Evolutionary conservation across 2,113 vertebrate genomes (phyloP).

Genomic region (Mastomys natalensis): DNA sequence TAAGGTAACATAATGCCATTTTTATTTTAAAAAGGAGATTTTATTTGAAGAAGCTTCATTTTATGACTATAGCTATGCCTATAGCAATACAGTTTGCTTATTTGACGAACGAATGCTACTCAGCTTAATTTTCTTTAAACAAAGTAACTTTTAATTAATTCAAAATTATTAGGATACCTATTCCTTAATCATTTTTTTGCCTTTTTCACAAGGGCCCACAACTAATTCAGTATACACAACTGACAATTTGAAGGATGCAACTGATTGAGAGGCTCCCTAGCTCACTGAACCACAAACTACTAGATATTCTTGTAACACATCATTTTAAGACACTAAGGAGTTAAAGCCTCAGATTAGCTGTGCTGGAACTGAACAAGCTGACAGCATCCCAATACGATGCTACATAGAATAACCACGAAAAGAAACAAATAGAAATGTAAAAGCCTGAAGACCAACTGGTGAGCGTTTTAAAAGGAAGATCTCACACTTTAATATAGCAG

Average conservation of each 20-base stretch:
- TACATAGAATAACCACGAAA: conserved; percentile 80
- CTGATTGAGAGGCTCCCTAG: conserved; percentile 81
- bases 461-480: conserved; percentile 84
- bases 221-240: conserved; percentile 84
- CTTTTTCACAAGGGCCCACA: conserved; percentile 84
- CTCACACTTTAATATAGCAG: conserved; percentile 83
- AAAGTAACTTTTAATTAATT: conserved; percentile 66
- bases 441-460: conserved; percentile 85
- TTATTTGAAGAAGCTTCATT: conserved; percentile 60
- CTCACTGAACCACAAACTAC: conserved; percentile 83
- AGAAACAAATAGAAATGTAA: conserved; percentile 81
- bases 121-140: conserved; percentile 16
- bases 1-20: conserved; percentile 13
- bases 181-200: conserved; percentile 82
- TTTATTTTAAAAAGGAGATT: conserved; percentile 28
- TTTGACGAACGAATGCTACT: conserved; percentile 38
- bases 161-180: conserved; percentile 65
- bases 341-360: conserved; percentile 83
- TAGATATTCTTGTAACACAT: conserved; percentile 82
- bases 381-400: conserved; percentile 80
- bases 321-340: conserved; percentile 85
- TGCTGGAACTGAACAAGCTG: conserved; percentile 79
- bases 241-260: conserved; percentile 85
- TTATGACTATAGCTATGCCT: conserved; percentile 20
- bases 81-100: conserved; percentile 45